Evolutionary conservation across 2,797 vertebrate species (phyloP), one percentile per base, ranked within the genome.

Genomic region (Sebastes itinus): DNA sequence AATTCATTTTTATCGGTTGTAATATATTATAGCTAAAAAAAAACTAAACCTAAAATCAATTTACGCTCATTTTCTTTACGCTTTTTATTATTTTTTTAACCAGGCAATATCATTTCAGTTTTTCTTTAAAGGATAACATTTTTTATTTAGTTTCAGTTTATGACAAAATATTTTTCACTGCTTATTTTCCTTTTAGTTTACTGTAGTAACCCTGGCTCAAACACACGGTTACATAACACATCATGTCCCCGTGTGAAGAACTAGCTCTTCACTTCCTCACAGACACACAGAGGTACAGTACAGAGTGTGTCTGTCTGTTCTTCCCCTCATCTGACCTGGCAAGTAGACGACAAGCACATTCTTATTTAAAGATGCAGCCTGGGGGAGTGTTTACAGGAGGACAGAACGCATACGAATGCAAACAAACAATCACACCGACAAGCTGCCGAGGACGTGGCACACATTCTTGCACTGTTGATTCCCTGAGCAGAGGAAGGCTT

Each of bases 341-440:
- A 35, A 56, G 54, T 54, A 32, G 35, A 76, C 46, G 52, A 64
- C 27, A 49, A 71, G 42, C 52, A 78, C 63, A 75, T 55, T 81
- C 60, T 56, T 66, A 66, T 87, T 87, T 68, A 66, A 86, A 84
- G 71, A 56, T 35, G 3, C 60, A 64, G 85, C 82, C 82, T 55
- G 65, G 3, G 72, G 73, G 63, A 59, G 55, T 62, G 63, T 81
- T 87, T 81, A 81, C 65, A 67, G 73, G 59, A 30, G 61, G 35
- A 33, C 76, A 52, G 69, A 60, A 78, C 42, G 83, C 46, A 66
- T 60, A 78, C 62, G 42, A 82, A 81, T 42, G 56, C 38, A 42
- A 42, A 42, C 77, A 92, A 79, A 84, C 70, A 70, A 70, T 70
- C 46, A 61, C 78, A 60, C 52, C 60, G 23, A 23, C 56, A 35